Percentiles rank a stretch among this genome's conserved stretches.
phyloP scores from a whole-genome alignment of 1,140 invertebrate species.

The Saccostrea cuccullata region DNA sequence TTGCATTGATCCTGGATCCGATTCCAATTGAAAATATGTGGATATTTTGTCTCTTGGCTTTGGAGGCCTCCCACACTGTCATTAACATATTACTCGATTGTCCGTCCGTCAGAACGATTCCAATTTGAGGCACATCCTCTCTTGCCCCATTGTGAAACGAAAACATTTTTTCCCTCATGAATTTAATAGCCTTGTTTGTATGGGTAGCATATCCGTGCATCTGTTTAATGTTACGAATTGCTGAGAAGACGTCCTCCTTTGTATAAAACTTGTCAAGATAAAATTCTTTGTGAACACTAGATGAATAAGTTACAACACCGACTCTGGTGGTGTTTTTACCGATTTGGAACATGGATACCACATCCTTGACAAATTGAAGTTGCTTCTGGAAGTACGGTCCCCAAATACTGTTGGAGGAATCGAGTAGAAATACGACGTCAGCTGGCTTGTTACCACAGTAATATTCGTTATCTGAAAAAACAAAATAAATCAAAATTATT shows the following conservation, averaged over 20 bases:
- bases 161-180: constrained; percentile 60
- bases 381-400: constrained; percentile 64
- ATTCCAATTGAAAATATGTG: constrained; percentile 67
- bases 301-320: constrained; percentile 58
- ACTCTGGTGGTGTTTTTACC: constrained; percentile 62
- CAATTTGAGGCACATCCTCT: constrained; percentile 60
- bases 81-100: constrained; percentile 60
- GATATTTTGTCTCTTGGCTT: constrained; percentile 56
- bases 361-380: constrained; percentile 65
- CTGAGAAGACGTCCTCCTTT: constrained; percentile 49
- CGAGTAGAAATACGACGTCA: constrained; percentile 71
- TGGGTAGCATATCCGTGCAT: constrained; percentile 55
- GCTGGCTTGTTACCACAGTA: constrained; percentile 70
- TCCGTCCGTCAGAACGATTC: constrained; percentile 70
- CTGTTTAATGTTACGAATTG: constrained; percentile 56
- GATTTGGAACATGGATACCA: constrained; percentile 67
- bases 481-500: neutral
- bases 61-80: constrained; percentile 61
- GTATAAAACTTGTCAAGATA: constrained; percentile 57
- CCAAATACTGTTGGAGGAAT: constrained; percentile 70
- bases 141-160: constrained; percentile 54
- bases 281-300: constrained; percentile 57
- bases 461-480: constrained; percentile 51
- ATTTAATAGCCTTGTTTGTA: constrained; percentile 53
- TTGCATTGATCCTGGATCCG: constrained; percentile 54